Conservation (phyloP, 2,888 invertebrate species). For the Lamproptera curius region DNA sequence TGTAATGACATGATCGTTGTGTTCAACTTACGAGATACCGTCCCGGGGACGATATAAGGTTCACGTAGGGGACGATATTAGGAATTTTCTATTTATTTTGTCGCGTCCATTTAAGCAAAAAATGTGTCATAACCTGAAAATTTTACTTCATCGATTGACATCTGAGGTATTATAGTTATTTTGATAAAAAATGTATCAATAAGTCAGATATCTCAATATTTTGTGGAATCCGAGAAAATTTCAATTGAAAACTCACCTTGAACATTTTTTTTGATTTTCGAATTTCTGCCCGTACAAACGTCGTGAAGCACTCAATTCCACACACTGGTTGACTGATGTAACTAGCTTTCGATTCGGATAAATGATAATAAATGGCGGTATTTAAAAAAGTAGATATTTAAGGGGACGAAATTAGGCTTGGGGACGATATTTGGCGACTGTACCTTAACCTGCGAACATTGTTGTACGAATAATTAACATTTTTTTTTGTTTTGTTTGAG, state of each 20-base stretch:
- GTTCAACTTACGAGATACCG: conserved; percentile 8
- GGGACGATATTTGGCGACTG: no score
- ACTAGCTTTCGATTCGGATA: no score
- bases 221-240: background rate
- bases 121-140: conserved; percentile 8
- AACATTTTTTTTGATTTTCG: no score
- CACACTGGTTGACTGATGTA: background rate
- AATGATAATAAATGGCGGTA: no score
- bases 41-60: conserved; percentile 10
- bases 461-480: no score
- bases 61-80: conserved; percentile 2
- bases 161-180: conserved; percentile 10
- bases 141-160: conserved; percentile 13
- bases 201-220: no score
- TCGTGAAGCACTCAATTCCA: conserved; percentile 7
- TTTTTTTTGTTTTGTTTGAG: no score
- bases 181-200: conserved; percentile 4
- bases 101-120: conserved; percentile 9
- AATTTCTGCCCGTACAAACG: conserved; percentile 1
- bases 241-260: background rate
- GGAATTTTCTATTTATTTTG: conserved; percentile 4
- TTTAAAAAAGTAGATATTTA: no score
- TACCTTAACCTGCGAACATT: no score
- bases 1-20: background rate
- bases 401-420: no score